phyloP scores from a whole-genome alignment of 1,140 invertebrate genomes.

The Belonocnema kinseyi region DNA sequence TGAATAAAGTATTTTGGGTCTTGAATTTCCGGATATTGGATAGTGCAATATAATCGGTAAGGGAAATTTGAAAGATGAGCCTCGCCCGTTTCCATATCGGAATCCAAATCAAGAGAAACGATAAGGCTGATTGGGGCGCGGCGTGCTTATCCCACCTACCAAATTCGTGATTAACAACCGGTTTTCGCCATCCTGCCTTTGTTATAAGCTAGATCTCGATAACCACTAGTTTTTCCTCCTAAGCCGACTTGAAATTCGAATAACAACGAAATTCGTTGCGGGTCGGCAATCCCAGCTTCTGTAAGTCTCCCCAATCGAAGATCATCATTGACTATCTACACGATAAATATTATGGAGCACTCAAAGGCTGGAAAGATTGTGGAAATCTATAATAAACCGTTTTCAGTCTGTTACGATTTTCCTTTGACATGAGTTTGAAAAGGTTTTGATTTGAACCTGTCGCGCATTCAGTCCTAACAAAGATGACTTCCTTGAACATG shows the following conservation, averaged over 20 bases:
- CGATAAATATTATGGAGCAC: background rate
- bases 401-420: background rate
- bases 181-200: background rate
- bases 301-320: too few relatives aligned
- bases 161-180: conserved; percentile 17
- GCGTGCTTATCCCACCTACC: conserved; percentile 7
- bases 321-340: background rate
- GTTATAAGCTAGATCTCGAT: background rate
- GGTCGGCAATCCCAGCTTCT: too few relatives aligned
- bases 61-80: conserved; percentile 28
- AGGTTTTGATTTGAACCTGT: conserved; percentile 5
- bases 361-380: background rate
- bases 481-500: background rate
- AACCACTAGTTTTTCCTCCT: background rate
- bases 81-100: background rate
- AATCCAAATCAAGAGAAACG: background rate
- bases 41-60: background rate
- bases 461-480: conserved; percentile 6
- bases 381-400: background rate
- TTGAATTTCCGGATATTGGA: too few relatives aligned
- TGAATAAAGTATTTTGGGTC: background rate
- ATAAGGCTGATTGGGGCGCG: conserved; percentile 15
- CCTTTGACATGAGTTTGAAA: background rate
- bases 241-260: background rate
- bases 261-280: background rate